These are phyloP conservation scores for Leptinotarsa defecta DNA, from an alignment of 1,140 invertebrate species.

Conservation along the genomic window DNA sequence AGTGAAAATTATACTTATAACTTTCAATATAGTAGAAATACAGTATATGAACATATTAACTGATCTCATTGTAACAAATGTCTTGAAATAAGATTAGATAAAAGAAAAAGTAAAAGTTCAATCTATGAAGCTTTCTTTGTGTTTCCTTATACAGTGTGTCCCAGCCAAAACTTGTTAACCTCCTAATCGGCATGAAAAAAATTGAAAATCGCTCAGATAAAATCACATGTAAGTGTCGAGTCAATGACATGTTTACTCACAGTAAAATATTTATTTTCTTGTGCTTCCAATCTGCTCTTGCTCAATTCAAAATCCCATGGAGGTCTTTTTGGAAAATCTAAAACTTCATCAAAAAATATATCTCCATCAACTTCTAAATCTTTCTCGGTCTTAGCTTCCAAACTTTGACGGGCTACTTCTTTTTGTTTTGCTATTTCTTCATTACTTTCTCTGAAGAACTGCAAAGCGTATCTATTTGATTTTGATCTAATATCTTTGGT, in stretches of 20 bases:
- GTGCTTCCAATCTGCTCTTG: slow-evolving; percentile 71
- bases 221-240: too few species aligned
- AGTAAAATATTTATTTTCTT: slow-evolving; percentile 77
- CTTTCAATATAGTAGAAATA: too few species aligned
- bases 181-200: too few species aligned
- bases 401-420: slow-evolving; percentile 64
- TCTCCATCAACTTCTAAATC: slow-evolving; percentile 72
- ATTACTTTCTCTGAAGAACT: slow-evolving; percentile 74
- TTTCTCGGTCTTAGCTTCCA: slow-evolving; percentile 61
- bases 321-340: slow-evolving; percentile 83
- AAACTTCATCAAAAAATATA: slow-evolving; percentile 72
- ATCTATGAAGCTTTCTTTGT: too few species aligned
- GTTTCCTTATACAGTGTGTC: too few species aligned
- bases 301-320: slow-evolving; percentile 77
- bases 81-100: too few species aligned
- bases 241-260: slow-evolving; percentile 56
- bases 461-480: slow-evolving; percentile 70
- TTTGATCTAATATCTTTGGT: slow-evolving; percentile 50
- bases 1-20: too few species aligned
- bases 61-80: too few species aligned
- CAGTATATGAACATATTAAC: too few species aligned
- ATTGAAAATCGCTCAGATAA: too few species aligned
- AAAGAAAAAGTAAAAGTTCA: too few species aligned
- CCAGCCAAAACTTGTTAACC: too few species aligned
- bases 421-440: slow-evolving; percentile 69